Evolutionary conservation across 2,888 invertebrate genomes (phyloP).

Genomic region (Trichopoda pennipes): DNA sequence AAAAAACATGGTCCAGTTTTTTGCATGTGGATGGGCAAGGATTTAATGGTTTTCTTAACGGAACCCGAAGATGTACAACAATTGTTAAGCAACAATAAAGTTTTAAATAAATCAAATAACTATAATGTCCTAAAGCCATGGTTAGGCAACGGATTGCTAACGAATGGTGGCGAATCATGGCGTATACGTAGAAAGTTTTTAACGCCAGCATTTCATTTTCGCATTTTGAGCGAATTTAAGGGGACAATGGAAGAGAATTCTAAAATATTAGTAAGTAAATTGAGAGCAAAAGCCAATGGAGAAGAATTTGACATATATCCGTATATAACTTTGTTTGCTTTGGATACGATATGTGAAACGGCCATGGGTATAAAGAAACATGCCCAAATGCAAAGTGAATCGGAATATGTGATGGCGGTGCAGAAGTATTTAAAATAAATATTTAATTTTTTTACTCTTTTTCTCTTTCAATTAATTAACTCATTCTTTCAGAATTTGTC

Average conservation of each 20-base stretch:
- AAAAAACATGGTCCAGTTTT: conserved; percentile 75
- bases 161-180: conserved; percentile 83
- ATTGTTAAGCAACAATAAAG: conserved; percentile 75
- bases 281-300: conserved; percentile 80
- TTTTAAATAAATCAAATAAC: conserved; percentile 75
- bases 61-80: conserved; percentile 77
- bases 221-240: conserved; percentile 87
- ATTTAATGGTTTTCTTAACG: conserved; percentile 77
- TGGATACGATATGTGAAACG: conserved; percentile 83
- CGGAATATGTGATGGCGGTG: conserved; percentile 87
- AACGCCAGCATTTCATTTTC: conserved; percentile 91
- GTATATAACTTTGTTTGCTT: conserved; percentile 81
- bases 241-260: conserved; percentile 87
- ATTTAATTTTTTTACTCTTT: not conserved
- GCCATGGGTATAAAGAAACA: conserved; percentile 91
- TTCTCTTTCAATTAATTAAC: not conserved
- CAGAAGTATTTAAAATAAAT: conserved; percentile 83
- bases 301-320: conserved; percentile 83
- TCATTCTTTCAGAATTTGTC: conserved; percentile 74
- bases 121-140: conserved; percentile 75
- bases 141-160: conserved; percentile 78
- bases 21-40: conserved; percentile 79
- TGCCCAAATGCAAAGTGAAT: conserved; percentile 86
- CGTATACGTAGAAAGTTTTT: conserved; percentile 86
- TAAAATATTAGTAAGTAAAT: conserved; percentile 81